phyloP scores from a whole-genome alignment of 2,113 vertebrate genomes.

The Lepus americanus region DNA sequence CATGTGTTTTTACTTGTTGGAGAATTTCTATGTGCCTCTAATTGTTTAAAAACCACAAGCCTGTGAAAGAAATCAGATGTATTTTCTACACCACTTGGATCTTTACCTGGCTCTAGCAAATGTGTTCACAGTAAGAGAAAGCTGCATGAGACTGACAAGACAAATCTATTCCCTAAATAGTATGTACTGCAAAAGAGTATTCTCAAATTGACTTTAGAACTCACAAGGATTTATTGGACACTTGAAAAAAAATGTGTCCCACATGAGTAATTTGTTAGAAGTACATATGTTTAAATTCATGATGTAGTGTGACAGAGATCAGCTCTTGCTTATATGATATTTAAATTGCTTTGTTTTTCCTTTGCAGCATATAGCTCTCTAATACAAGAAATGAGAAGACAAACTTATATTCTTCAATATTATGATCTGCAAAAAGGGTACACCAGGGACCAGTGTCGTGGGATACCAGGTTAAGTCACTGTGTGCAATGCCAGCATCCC shows the following conservation, averaged over 20 bases:
- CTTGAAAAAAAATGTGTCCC: slow-evolving; percentile 26
- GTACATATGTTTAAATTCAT: slow-evolving; percentile 25
- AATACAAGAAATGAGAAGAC: slow-evolving; percentile 1
- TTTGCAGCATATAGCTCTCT: background rate
- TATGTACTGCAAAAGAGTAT: background rate
- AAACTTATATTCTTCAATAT: slow-evolving; percentile 1
- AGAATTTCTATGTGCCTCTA: background rate
- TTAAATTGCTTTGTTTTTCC: background rate
- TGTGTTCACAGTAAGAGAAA: background rate
- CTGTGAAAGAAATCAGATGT: background rate
- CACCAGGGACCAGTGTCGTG: background rate
- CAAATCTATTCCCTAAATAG: slow-evolving; percentile 5
- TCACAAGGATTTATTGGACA: background rate
- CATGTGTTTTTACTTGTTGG: background rate
- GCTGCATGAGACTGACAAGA: background rate
- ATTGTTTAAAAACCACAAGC: slow-evolving; percentile 1
- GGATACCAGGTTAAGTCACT: too few species aligned
- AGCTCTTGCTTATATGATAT: background rate
- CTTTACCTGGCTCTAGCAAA: background rate
- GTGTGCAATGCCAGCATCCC: too few species aligned
- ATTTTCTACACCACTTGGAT: background rate
- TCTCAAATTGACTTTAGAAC: slow-evolving; percentile 18
- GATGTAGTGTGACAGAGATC: background rate
- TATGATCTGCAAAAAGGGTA: background rate
- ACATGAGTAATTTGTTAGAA: slow-evolving; percentile 29